Evolutionary conservation across 2,888 invertebrate genomes (phyloP).

Genomic region (Oxyteleia sp.): DNA sequence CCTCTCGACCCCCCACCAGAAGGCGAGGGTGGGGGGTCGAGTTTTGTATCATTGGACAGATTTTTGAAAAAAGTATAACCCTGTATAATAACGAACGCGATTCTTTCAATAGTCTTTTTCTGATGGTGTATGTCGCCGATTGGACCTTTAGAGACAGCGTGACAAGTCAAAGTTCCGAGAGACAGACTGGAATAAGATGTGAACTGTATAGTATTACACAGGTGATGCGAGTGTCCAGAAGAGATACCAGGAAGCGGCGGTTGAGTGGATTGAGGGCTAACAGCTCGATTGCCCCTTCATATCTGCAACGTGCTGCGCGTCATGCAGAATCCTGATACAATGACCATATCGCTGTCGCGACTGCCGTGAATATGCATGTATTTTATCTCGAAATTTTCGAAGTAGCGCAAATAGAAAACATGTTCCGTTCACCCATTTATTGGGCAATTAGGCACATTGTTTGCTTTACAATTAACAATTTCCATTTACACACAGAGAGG

Average conservation of each 20-base stretch:
- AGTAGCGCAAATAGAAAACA: neutral
- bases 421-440: slow-evolving; percentile 11
- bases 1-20: too few relatives aligned
- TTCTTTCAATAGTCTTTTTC: too few relatives aligned
- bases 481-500: neutral
- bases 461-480: slow-evolving; percentile 16
- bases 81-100: too few relatives aligned
- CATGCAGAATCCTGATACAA: slow-evolving; percentile 76
- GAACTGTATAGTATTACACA: slow-evolving; percentile 77
- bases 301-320: slow-evolving; percentile 83
- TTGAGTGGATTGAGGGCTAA: slow-evolving; percentile 81
- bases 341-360: slow-evolving; percentile 83
- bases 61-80: too few relatives aligned
- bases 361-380: slow-evolving; percentile 87
- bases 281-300: slow-evolving; percentile 86
- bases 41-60: too few relatives aligned
- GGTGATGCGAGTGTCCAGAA: slow-evolving; percentile 73
- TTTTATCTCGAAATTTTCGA: slow-evolving; percentile 71
- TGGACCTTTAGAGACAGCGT: slow-evolving; percentile 70
- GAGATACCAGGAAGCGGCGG: slow-evolving; percentile 69
- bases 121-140: too few relatives aligned
- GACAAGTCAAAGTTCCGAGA: slow-evolving; percentile 74
- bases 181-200: slow-evolving; percentile 74
- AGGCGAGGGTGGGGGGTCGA: too few relatives aligned
- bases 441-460: neutral